Conservation (phyloP, 2,113 vertebrate species). For the Holacanthus passer region DNA sequence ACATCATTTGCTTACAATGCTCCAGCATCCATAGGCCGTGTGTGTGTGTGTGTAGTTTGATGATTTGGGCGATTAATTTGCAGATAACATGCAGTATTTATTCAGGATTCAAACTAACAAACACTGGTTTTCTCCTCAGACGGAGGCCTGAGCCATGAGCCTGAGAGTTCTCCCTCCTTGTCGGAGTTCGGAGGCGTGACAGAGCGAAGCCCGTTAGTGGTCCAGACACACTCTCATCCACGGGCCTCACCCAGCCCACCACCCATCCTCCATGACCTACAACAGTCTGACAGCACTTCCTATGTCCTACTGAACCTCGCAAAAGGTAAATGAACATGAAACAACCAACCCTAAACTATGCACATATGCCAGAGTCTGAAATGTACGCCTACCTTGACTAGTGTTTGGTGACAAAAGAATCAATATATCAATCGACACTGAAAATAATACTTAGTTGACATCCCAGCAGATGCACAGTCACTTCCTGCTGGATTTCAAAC, state of each 20-base stretch:
- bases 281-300: constrained; percentile 93
- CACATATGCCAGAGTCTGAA: neutral
- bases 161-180: constrained; percentile 72
- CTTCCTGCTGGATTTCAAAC: constrained; percentile 5
- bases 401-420: neutral
- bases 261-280: constrained; percentile 92
- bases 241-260: constrained; percentile 85
- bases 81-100: neutral
- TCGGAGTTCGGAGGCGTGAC: constrained; percentile 79
- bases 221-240: constrained; percentile 87
- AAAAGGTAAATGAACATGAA: constrained; percentile 85
- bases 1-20: neutral
- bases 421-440: neutral
- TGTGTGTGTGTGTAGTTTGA: too few species aligned
- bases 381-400: too few species aligned
- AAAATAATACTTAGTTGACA: neutral
- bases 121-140: constrained; percentile 77
- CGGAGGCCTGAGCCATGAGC: constrained; percentile 84
- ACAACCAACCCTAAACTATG: neutral
- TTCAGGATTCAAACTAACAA: neutral
- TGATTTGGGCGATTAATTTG: neutral
- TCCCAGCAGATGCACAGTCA: neutral
- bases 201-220: constrained; percentile 88
- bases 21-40: too few species aligned
- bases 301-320: constrained; percentile 97